Base-by-base conservation (phyloP, 2,113 vertebrate species). In the Mionectes macconnelli region DNA sequence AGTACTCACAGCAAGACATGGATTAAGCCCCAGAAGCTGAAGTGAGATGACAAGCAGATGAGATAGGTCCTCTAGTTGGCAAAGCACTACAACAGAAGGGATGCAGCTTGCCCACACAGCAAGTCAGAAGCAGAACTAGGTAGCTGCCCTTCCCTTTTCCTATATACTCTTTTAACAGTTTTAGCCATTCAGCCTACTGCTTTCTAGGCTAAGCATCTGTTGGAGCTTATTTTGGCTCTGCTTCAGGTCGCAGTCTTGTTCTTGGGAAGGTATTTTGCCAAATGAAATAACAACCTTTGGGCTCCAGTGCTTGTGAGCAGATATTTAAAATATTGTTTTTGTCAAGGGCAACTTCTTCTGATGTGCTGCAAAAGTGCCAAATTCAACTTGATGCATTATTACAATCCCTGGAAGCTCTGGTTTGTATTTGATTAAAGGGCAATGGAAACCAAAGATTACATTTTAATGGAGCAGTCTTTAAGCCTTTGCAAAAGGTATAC, bases 321-420 rank as follows among this genome's bases (percentile, higher is more conserved):
- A 93, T 91, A 97, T 83, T 97, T 89, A 85, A 94, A 97, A 94
- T 93, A 94, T 20, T 94, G 70, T 39, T 97, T 96, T 96, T 97
- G 87, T 94, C 90, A 94, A 87, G 84, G 70, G 68, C 81, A 90
- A 62, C 62, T 76, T 93, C 74, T 95, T 97, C 94, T 91, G 92
- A 96, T 95, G 82, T 92, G 53, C 82, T 91, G 90, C 95, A 83
- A 94, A 94, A 90, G 28, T 91, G 75, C 87, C 82, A 91, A 96
- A 89, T 95, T 91, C 78, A 87, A 64, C 62, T 94, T 68, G 47
- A 95, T 81, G 87, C 69, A 82, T 49, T 91, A 90, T 93, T 95
- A 87, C 81, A 96, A 85, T 93, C 84, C 89, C 95, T 89, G 91
- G 90, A 97, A 97, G 70, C 75, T 90, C 78, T 96, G 84, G 53